A percentile compares a stretch with the other conserved stretches of the same genome.
Evolutionary conservation across 2,888 invertebrate genomes (phyloP).

Genomic region (Cactoblastis cactorum): DNA sequence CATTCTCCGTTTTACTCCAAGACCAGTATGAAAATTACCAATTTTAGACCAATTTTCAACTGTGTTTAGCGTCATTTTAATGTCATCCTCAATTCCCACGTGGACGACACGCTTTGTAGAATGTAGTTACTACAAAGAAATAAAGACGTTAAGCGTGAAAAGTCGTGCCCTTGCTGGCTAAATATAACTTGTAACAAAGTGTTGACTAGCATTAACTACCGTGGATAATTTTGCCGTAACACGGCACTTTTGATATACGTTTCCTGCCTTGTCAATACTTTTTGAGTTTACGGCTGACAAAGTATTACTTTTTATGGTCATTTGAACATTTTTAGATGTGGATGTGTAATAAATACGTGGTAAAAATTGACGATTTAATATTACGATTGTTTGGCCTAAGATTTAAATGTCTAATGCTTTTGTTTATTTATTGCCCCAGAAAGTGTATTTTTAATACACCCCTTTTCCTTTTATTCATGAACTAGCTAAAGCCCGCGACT

Average conservation of each 20-base stretch:
- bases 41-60: not conserved
- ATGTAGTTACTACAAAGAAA: conserved; percentile 29
- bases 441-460: too few relatives aligned
- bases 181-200: conserved; percentile 53
- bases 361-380: too few relatives aligned
- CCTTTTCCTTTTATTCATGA: too few relatives aligned
- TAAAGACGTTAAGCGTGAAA: conserved; percentile 52
- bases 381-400: too few relatives aligned
- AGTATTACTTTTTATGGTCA: not conserved
- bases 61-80: too few relatives aligned
- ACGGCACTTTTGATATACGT: conserved; percentile 34
- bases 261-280: conserved; percentile 34
- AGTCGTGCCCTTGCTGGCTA: conserved; percentile 29
- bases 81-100: too few relatives aligned
- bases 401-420: too few relatives aligned
- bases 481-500: too few relatives aligned
- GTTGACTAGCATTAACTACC: conserved; percentile 26
- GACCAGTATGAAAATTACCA: too few relatives aligned
- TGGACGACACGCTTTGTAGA: not conserved
- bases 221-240: conserved; percentile 35
- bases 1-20: too few relatives aligned
- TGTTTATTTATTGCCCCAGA: too few relatives aligned
- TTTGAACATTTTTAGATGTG: not conserved
- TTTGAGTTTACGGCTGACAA: conserved; percentile 5
- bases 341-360: too few relatives aligned